Evolutionary conservation across 2,888 invertebrate genomes (phyloP), one percentile per base, ranked within the genome.

Genomic region (Leptopilina myrica): DNA sequence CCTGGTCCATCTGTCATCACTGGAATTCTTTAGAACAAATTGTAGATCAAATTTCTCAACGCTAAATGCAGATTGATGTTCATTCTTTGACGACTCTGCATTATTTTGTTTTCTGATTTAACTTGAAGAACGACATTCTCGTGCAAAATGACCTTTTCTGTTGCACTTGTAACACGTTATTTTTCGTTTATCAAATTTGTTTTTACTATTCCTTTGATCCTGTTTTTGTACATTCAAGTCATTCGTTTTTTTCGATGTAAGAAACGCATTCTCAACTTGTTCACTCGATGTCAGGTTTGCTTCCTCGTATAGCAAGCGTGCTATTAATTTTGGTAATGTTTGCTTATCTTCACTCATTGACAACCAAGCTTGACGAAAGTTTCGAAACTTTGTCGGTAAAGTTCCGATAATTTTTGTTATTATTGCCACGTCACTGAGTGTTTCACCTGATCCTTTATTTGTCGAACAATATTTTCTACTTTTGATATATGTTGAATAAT

Each of bases 281-380:
- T 77, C 56, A 49, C 11, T 65, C 26, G 65, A 65, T 9, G 40
- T 40, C 40, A 78, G 11, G 26, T 43, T 80, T n/a, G 78, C 59
- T 43, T 80, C 76, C 40, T 80, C 69, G 40, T 80, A 73, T 0
- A 80, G 64, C n/a, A 81, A 62, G 20, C 78, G 53, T 7, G 64
- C 69, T 20, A 75, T 78, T 14, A 81, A 62, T 64, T 79, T 79
- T 46, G 14, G 7, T 43, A 81, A 15, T 43, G 79, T 81, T 76
- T 81, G 79, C 75, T 64, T 80, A 26, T 76, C 76, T 11, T 78
- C 78, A 53, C 66, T 20, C 56, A 82, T 49, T 40, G 79, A 82
- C 11, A 82, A 49, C 80, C 77, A 82, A 64, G 78, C 80, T 73
- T 82, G 78, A 11, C 76, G 62, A 64, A 82, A 79, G 73, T 62